Conservation (phyloP, 2,113 vertebrate genomes). For the Helogale parvula region DNA sequence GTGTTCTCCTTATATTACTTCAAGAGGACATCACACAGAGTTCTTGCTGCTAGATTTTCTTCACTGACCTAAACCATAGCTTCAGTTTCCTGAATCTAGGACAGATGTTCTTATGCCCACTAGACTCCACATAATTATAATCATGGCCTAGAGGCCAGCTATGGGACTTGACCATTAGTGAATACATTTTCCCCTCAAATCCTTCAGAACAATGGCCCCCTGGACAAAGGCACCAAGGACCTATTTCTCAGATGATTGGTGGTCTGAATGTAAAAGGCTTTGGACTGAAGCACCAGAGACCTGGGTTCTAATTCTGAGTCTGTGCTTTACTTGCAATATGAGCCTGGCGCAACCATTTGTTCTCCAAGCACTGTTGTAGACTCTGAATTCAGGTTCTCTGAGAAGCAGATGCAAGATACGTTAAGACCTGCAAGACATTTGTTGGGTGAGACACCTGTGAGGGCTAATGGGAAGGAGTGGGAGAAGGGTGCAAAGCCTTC, state of each 20-base stretch:
- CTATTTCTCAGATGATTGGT: not conserved
- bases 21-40: not conserved
- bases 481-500: not conserved
- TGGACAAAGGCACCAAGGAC: not conserved
- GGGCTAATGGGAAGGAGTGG: not conserved
- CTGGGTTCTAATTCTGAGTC: not conserved
- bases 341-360: not conserved
- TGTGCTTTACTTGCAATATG: not conserved
- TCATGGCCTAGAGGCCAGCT: constrained; percentile 39
- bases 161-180: not conserved
- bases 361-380: not conserved
- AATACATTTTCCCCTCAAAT: constrained; percentile 54
- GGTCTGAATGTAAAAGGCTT: not conserved
- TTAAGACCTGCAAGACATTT: not conserved
- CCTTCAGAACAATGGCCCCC: not conserved
- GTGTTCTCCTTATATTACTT: not conserved
- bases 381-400: not conserved
- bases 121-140: constrained; percentile 69
- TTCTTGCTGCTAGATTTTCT: constrained; percentile 36
- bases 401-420: not conserved
- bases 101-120: constrained; percentile 83
- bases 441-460: not conserved
- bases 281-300: not conserved
- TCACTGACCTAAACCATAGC: not conserved
- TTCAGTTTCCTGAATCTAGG: constrained; percentile 74